A percentile compares a stretch with the other conserved stretches of the same genome.
Conservation (phyloP, 2,113 vertebrate genomes). For the Pungitius pungitius region DNA sequence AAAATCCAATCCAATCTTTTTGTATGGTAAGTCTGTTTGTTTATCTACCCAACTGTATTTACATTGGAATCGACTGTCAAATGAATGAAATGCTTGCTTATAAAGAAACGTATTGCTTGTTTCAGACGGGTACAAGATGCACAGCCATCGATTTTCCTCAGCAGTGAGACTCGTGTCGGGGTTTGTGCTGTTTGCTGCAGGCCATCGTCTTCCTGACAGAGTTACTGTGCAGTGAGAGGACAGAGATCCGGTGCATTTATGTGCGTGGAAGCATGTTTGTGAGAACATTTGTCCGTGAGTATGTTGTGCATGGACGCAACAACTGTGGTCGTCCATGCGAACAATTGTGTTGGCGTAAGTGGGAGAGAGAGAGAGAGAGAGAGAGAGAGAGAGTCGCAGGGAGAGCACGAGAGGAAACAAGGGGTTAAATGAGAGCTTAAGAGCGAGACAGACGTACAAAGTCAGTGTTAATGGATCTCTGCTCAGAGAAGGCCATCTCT, state of each 20-base stretch:
- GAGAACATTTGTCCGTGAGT: neutral
- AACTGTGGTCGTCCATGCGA: neutral
- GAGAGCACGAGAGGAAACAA: conserved; percentile 36
- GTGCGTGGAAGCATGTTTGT: neutral
- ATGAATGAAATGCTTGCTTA: neutral
- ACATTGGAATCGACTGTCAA: neutral
- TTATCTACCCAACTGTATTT: neutral
- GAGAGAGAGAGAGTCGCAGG: conserved; percentile 11
- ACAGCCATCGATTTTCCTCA: conserved; percentile 9
- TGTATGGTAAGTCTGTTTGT: neutral
- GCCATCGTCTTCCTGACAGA: conserved; percentile 35
- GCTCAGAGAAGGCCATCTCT: conserved; percentile 67
- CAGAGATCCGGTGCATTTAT: neutral
- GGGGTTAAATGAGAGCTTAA: conserved; percentile 59
- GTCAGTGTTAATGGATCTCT: conserved; percentile 69
- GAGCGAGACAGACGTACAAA: conserved; percentile 65
- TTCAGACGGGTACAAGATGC: neutral
- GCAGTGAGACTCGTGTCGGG: conserved; percentile 2
- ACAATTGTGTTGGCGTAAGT: neutral
- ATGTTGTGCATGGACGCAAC: neutral
- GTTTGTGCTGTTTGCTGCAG: conserved; percentile 33
- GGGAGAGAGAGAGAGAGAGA: neutral
- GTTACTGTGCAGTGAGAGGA: conserved; percentile 21
- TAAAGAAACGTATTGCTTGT: neutral
- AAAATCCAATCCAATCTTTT: no score